These are phyloP conservation scores for Capromys pilorides DNA, from an alignment of 2,797 vertebrate genomes.

Conservation along the genomic window DNA sequence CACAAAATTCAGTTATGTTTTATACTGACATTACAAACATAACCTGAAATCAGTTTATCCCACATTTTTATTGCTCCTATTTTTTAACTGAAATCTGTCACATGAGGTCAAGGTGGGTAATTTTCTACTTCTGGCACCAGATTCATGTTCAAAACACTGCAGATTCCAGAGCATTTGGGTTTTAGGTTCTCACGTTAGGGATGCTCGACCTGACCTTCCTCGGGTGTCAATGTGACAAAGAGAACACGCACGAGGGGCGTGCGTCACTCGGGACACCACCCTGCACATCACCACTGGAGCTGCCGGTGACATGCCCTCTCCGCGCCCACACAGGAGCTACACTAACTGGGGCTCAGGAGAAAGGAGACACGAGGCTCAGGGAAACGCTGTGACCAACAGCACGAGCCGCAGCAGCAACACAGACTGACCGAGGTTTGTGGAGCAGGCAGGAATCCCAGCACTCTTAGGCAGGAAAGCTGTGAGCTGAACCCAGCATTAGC, in stretches of 20 bases:
- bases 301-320: background rate
- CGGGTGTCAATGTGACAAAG: accelerated
- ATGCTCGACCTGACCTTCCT: background rate
- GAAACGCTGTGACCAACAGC: background rate
- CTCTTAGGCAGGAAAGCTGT: background rate
- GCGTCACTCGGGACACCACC: accelerated
- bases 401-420: background rate
- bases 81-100: background rate
- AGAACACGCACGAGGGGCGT: accelerated
- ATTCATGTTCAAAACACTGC: background rate
- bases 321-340: background rate
- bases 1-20: background rate
- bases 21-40: background rate
- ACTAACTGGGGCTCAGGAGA: background rate
- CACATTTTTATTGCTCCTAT: background rate
- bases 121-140: background rate
- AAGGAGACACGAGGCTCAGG: background rate
- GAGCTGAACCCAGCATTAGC: background rate
- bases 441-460: background rate
- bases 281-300: accelerated
- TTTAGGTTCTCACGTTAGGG: background rate
- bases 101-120: background rate
- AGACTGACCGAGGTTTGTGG: background rate
- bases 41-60: background rate
- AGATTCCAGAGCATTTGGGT: background rate